Conservation (phyloP, 2,888 invertebrate genomes). For the Anoplius nigerrimus region DNA sequence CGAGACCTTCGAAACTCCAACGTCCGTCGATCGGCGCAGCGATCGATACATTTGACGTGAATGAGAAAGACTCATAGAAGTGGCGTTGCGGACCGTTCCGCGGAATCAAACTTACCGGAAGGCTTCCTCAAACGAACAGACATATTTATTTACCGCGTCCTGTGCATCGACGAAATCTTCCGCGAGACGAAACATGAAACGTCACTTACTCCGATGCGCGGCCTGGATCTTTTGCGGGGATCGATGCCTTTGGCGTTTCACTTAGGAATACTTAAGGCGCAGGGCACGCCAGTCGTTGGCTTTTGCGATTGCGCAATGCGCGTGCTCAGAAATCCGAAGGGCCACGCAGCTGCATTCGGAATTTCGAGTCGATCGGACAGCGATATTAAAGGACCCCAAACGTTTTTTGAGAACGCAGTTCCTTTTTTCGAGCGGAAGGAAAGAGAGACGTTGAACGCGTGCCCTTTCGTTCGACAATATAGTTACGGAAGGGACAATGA, state of each 20-base stretch:
- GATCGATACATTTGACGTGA: neutral
- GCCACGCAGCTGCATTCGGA: no score
- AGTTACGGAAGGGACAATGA: slow-evolving; percentile 19
- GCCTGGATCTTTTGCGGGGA: slow-evolving; percentile 20
- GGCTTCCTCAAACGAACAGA: slow-evolving; percentile 53
- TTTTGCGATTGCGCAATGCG: slow-evolving; percentile 32
- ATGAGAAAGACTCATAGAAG: neutral
- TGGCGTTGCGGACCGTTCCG: slow-evolving; percentile 3
- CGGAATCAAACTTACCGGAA: slow-evolving; percentile 37
- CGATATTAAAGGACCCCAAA: neutral
- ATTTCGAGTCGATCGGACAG: neutral
- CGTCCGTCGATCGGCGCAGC: neutral
- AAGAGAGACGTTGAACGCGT: slow-evolving; percentile 8
- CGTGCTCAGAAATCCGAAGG: slow-evolving; percentile 9
- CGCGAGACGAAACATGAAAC: slow-evolving; percentile 60
- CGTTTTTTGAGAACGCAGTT: neutral
- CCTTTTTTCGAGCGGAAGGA: slow-evolving; percentile 6
- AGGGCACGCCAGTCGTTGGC: neutral
- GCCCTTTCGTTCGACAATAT: neutral
- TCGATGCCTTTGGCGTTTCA: slow-evolving; percentile 39
- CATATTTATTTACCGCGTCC: slow-evolving; percentile 52
- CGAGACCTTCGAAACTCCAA: neutral
- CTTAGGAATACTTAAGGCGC: slow-evolving; percentile 16
- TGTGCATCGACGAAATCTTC: slow-evolving; percentile 53
- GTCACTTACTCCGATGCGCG: slow-evolving; percentile 58